Base-by-base conservation (phyloP, 2,888 invertebrate species). In the Chloroclystis v-ata region DNA sequence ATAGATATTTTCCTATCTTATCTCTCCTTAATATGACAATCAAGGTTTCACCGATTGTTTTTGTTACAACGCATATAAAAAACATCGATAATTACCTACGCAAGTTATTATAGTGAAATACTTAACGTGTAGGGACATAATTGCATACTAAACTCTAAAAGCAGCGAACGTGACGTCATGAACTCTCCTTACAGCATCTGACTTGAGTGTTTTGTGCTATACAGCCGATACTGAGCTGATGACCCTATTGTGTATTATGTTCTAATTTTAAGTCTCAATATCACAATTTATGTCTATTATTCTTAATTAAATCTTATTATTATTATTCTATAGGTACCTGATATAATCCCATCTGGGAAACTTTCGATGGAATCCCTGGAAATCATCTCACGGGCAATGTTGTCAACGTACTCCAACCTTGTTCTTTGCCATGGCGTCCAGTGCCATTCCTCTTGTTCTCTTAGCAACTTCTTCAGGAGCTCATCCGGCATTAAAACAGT, bases 271-370 rank as follows among this genome's bases (percentile, higher is more conserved):
- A n/a, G n/a, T n/a, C n/a, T n/a, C n/a, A n/a, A n/a, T n/a, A n/a
- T n/a, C n/a, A n/a, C n/a, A n/a, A n/a, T n/a, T n/a, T n/a, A n/a
- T n/a, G n/a, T n/a, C n/a, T n/a, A n/a, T n/a, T n/a, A n/a, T n/a
- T n/a, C n/a, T n/a, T n/a, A n/a, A n/a, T n/a, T n/a, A n/a, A n/a
- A n/a, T n/a, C n/a, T n/a, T n/a, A n/a, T 20, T 5, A 20, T 4
- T 20, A 20, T 20, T 20, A 5, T 4, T 2, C 20, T 20, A 20
- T 20, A 20, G 5, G 2, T 33, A 87, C 89, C 84, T 39, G 72
- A 72, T 49, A 89, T 82, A 10, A 79, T 54, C 41, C 88, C 78
- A 0, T 72, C 62, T 0, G 92, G 92, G 59, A 92, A 92, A 56
- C 92, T 91, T 0, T 89, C 86, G 5, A 85, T 68, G 0, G 91